Evolutionary conservation across 1,140 invertebrate species (phyloP).

Genomic region (Calycopis cecrops): DNA sequence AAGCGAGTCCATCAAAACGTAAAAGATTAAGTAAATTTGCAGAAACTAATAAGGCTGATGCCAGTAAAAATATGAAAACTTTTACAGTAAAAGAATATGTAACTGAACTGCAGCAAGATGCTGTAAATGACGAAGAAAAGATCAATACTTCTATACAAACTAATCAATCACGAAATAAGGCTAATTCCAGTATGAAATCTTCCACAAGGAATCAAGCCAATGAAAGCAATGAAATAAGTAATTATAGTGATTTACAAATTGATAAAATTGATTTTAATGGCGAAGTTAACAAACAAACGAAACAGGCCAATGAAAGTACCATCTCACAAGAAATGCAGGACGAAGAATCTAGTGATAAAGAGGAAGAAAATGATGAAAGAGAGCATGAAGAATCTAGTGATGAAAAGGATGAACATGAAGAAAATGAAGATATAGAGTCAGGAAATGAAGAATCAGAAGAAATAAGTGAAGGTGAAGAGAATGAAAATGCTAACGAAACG

Average conservation of each 20-base stretch:
- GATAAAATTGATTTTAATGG: too few relatives aligned
- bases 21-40: conserved; percentile 36
- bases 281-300: too few relatives aligned
- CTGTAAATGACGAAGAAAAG: conserved; percentile 1
- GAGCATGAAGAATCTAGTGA: conserved; percentile 11
- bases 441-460: not conserved
- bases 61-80: too few relatives aligned
- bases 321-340: too few relatives aligned
- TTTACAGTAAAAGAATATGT: too few relatives aligned
- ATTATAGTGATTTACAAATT: not conserved
- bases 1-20: conserved; percentile 37
- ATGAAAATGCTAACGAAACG: conserved; percentile 17
- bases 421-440: conserved; percentile 7
- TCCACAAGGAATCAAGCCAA: too few relatives aligned
- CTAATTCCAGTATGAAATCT: too few relatives aligned
- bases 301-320: too few relatives aligned
- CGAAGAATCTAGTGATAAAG: conserved; percentile 19
- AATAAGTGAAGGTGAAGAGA: conserved; percentile 6
- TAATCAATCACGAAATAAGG: too few relatives aligned
- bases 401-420: conserved; percentile 17
- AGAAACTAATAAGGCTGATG: conserved; percentile 18
- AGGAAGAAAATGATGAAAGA: conserved; percentile 14
- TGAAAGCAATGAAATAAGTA: not conserved
- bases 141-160: not conserved
- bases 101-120: too few relatives aligned